phyloP scores from a whole-genome alignment of 2,113 vertebrate genomes.

The Dermatemys mawii region DNA sequence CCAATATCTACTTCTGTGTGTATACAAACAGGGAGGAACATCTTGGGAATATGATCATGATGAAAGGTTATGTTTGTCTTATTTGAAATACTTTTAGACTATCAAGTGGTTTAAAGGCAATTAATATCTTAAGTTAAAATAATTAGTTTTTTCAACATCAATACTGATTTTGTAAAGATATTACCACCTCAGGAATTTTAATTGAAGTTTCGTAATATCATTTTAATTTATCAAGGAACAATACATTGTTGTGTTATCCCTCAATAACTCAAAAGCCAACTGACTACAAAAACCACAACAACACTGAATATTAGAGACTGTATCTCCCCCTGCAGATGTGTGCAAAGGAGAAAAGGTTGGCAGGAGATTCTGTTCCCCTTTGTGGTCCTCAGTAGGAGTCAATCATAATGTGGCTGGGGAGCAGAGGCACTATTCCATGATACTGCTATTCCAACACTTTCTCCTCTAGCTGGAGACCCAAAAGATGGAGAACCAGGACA shows the following conservation, averaged over 20 bases:
- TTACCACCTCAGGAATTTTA: conserved; percentile 10
- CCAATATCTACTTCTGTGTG: conserved; percentile 31
- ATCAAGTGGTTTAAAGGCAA: conserved; percentile 62
- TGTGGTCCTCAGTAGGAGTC: no score
- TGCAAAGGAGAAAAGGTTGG: background rate
- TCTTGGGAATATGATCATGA: conserved; percentile 50
- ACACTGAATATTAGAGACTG: background rate
- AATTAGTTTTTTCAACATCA: conserved; percentile 40
- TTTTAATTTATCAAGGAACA: background rate
- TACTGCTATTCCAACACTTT: background rate
- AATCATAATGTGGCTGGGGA: background rate
- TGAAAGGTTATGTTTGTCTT: conserved; percentile 67
- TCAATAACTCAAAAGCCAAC: background rate
- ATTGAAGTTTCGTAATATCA: background rate
- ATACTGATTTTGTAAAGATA: conserved; percentile 21
- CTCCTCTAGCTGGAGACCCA: background rate
- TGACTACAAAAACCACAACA: background rate
- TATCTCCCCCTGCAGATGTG: background rate
- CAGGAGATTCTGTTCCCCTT: background rate
- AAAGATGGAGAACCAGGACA: background rate
- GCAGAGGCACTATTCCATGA: background rate
- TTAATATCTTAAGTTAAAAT: conserved; percentile 62
- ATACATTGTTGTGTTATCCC: background rate
- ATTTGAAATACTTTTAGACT: conserved; percentile 65
- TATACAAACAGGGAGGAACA: conserved; percentile 38